These are phyloP conservation scores for Oreotrochilus melanogaster DNA, from an alignment of 2,113 vertebrate species.

Conservation along the genomic window DNA sequence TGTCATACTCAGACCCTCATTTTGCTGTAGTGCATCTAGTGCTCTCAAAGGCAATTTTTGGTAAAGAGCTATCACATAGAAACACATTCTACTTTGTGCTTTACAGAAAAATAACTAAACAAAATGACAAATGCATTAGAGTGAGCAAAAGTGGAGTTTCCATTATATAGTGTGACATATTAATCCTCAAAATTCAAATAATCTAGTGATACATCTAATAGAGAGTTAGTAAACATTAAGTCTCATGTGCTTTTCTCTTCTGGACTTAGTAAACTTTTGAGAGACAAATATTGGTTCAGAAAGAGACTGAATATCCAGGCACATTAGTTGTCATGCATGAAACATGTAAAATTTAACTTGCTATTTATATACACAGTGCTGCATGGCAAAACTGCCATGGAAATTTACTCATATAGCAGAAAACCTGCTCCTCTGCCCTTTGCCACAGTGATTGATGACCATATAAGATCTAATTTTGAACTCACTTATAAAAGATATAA, in stretches of 20 bases:
- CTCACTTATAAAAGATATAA: neutral
- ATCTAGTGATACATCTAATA: neutral
- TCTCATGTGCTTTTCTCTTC: neutral
- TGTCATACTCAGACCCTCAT: neutral
- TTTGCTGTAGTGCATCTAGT: neutral
- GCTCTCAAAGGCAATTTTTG: constrained; percentile 18
- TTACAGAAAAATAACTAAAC: neutral
- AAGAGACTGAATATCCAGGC: neutral
- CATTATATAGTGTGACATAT: neutral
- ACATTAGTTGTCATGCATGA: neutral
- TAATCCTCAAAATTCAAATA: neutral
- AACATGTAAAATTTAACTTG: neutral
- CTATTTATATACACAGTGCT: neutral
- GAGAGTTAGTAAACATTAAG: neutral
- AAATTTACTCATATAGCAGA: constrained; percentile 43
- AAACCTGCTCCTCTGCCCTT: constrained; percentile 39
- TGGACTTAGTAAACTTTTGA: constrained; percentile 1
- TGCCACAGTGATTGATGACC: constrained; percentile 42
- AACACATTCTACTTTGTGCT: neutral
- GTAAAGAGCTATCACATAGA: neutral
- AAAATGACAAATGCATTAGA: neutral
- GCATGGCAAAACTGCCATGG: constrained; percentile 23
- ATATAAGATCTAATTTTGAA: constrained; percentile 54
- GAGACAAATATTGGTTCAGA: constrained; percentile 3
- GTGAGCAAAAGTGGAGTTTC: constrained; percentile 8